Conservation (phyloP, 2,113 vertebrate genomes). For the Sinosuthora webbiana region DNA sequence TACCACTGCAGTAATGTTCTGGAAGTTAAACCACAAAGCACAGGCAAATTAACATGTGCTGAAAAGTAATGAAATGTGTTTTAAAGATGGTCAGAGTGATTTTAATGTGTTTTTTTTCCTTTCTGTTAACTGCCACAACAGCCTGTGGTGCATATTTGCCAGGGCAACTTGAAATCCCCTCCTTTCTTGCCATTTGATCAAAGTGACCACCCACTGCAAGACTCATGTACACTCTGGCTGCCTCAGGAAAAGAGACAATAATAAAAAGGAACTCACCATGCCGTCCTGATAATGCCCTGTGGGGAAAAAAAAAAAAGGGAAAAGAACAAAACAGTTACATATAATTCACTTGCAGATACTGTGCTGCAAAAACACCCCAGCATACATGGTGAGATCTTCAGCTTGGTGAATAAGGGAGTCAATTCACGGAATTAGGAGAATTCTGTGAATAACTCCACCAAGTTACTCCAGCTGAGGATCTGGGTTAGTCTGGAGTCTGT, state of each 20-base stretch:
- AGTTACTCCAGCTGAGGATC: background rate
- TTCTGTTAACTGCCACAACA: background rate
- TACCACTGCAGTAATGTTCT: background rate
- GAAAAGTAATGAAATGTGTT: background rate
- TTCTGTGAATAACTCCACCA: background rate
- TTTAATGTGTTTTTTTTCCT: background rate
- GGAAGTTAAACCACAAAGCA: background rate
- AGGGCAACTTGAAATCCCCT: background rate
- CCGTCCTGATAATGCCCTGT: constrained; percentile 91
- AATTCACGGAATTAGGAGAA: background rate
- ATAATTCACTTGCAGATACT: background rate
- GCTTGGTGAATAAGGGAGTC: background rate
- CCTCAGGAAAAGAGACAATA: background rate
- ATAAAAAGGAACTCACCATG: constrained; percentile 81
- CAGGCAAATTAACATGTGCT: background rate
- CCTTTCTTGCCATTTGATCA: background rate
- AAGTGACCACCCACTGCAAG: background rate
- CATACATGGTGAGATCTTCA: background rate
- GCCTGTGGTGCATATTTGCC: background rate
- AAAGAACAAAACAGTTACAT: background rate
- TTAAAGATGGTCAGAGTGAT: background rate
- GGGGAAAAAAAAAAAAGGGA: background rate
- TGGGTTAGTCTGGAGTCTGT: background rate
- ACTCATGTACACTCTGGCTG: background rate
- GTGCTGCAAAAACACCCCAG: background rate